phyloP scores from a whole-genome alignment of 2,113 vertebrate species.

The Corvus hawaiiensis region DNA sequence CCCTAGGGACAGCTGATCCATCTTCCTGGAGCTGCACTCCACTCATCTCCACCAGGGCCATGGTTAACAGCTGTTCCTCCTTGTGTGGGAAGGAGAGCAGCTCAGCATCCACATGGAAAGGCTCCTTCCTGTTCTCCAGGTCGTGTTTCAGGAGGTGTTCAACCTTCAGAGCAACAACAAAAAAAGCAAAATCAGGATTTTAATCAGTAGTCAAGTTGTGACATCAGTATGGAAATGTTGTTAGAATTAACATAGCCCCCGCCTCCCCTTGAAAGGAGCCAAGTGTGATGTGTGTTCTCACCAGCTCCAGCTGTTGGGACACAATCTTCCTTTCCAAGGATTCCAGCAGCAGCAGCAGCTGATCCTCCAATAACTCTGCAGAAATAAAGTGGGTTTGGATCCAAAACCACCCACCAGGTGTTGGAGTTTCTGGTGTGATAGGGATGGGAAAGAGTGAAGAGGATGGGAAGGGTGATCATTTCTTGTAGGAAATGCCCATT shows the following conservation, averaged over 20 bases:
- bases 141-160: constrained; percentile 8
- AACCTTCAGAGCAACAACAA: constrained; percentile 21
- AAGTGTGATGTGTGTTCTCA: neutral
- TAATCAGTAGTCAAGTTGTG: neutral
- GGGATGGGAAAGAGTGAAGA: neutral
- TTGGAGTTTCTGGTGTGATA: fast-evolving
- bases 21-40: constrained; percentile 49
- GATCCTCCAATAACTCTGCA: constrained; percentile 62
- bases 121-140: neutral
- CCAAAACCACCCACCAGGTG: neutral
- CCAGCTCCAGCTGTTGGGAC: constrained; percentile 57
- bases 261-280: fast-evolving
- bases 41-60: constrained; percentile 36
- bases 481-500: neutral
- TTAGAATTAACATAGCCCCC: neutral
- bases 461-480: neutral
- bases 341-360: constrained; percentile 59
- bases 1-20: neutral
- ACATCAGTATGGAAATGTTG: neutral
- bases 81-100: constrained; percentile 3
- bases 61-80: constrained; percentile 31
- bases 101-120: neutral
- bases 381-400: neutral
- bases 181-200: neutral
- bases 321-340: constrained; percentile 61